Evolutionary conservation across 2,113 vertebrate species (phyloP).

Genomic region (Phycodurus eques): DNA sequence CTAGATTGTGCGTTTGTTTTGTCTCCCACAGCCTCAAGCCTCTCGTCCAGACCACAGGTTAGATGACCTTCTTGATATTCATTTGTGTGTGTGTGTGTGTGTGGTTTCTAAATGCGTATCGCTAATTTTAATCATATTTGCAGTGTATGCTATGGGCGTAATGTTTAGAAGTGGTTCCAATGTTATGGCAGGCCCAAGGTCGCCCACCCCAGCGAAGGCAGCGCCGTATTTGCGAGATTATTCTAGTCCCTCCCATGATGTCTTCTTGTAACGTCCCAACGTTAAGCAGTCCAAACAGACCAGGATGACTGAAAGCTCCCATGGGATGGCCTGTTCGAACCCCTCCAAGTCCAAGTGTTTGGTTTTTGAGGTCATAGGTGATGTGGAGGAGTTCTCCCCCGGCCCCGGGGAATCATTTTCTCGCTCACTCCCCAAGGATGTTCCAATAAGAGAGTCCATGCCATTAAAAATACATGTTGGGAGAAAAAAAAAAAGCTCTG

Average conservation of each 20-base stretch:
- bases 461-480: too few relatives aligned
- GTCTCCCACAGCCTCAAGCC: conserved; percentile 64
- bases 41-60: conserved; percentile 75
- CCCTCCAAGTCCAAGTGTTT: background rate
- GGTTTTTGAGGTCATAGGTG: background rate
- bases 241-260: background rate
- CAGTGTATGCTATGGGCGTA: too few relatives aligned
- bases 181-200: background rate
- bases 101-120: too few relatives aligned
- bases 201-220: background rate
- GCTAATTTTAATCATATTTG: too few relatives aligned
- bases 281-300: too few relatives aligned
- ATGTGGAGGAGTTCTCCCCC: background rate
- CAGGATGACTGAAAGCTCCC: background rate
- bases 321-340: background rate
- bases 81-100: too few relatives aligned
- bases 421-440: background rate
- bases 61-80: conserved; percentile 14
- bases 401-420: background rate
- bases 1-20: conserved; percentile 30
- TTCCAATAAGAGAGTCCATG: too few relatives aligned
- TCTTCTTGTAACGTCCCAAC: background rate
- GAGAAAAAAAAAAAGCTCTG: too few relatives aligned
- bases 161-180: background rate
- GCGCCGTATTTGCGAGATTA: background rate